These are phyloP conservation scores for Baccha elongata DNA, from an alignment of 2,888 invertebrate species.

Conservation along the genomic window DNA sequence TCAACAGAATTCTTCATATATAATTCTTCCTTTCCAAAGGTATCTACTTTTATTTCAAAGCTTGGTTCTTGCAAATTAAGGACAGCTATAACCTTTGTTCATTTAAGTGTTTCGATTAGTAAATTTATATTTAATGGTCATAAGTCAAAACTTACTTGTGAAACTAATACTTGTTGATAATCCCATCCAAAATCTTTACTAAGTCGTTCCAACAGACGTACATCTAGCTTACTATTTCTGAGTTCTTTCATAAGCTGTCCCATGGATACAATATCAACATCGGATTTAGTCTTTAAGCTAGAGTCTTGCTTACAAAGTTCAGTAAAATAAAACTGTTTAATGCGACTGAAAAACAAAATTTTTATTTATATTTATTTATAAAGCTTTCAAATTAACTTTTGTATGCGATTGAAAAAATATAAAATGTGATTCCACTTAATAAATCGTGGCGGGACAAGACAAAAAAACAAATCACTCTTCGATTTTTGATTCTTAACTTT, in stretches of 20 bases:
- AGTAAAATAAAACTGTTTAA: constrained; percentile 81
- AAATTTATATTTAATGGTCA: too few relatives aligned
- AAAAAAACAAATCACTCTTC: too few relatives aligned
- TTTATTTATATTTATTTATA: too few relatives aligned
- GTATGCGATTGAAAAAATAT: too few relatives aligned
- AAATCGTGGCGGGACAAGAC: too few relatives aligned
- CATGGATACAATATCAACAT: constrained; percentile 80
- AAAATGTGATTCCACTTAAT: too few relatives aligned
- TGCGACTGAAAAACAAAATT: constrained; percentile 78
- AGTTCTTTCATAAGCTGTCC: constrained; percentile 79
- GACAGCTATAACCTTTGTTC: constrained; percentile 78
- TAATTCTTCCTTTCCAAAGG: constrained; percentile 81
- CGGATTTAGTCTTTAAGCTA: constrained; percentile 78
- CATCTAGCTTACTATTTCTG: constrained; percentile 79
- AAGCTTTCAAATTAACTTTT: too few relatives aligned
- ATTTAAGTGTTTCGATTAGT: too few relatives aligned
- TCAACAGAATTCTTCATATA: constrained; percentile 78
- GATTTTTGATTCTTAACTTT: too few relatives aligned
- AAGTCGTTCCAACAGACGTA: constrained; percentile 79
- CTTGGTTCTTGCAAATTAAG: constrained; percentile 79
- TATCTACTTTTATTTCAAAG: constrained; percentile 79
- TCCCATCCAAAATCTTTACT: constrained; percentile 81
- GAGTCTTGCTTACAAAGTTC: constrained; percentile 81
- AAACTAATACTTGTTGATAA: constrained; percentile 80
- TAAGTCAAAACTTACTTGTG: constrained; percentile 78